Percentiles rank a stretch among this genome's conserved stretches.
Conservation (phyloP, 2,113 vertebrate genomes). For the Mustela nigripes region DNA sequence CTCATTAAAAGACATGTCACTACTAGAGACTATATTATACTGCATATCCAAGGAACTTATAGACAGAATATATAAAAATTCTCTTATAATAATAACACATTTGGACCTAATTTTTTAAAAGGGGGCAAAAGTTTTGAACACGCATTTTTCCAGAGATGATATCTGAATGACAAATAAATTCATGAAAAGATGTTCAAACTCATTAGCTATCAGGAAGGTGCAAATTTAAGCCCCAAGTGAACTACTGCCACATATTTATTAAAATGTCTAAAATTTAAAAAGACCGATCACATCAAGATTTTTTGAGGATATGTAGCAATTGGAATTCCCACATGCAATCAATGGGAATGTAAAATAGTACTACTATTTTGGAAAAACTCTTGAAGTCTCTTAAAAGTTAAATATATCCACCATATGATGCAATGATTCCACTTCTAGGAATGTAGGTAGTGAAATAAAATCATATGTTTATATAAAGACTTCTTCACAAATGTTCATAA, state of each 20-base stretch:
- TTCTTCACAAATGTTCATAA: neutral
- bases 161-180: neutral
- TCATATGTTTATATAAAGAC: neutral
- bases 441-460: neutral
- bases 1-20: neutral
- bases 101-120: neutral
- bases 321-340: neutral
- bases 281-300: neutral
- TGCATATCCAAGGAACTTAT: neutral
- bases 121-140: neutral
- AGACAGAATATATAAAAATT: neutral
- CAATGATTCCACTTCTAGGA: neutral
- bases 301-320: neutral
- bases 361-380: neutral
- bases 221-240: neutral
- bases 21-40: neutral
- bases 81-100: neutral
- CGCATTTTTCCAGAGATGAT: neutral
- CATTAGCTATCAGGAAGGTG: neutral
- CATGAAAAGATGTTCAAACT: neutral
- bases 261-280: conserved; percentile 31
- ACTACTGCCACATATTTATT: too few relatives aligned
- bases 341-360: neutral
- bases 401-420: neutral
- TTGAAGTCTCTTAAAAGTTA: neutral